Evolutionary conservation across 2,888 invertebrate species (phyloP).

Genomic region (Cerceris ruficornis): DNA sequence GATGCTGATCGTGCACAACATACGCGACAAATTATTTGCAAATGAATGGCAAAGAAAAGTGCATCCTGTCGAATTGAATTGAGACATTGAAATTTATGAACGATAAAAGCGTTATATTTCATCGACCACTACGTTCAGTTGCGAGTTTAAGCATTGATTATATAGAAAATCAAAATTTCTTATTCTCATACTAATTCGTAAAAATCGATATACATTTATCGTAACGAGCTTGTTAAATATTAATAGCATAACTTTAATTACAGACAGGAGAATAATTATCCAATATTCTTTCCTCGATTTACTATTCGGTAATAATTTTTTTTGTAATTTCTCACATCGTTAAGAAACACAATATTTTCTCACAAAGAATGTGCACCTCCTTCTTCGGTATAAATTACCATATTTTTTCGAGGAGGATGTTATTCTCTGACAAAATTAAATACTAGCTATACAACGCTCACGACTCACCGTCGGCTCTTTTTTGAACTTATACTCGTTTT

Average conservation of each 20-base stretch:
- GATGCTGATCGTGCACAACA: constrained; percentile 38
- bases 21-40: constrained; percentile 43
- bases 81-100: background rate
- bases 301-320: too few species aligned
- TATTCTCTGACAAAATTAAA: constrained; percentile 6
- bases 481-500: constrained; percentile 41
- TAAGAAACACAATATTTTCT: background rate
- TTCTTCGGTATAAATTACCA: background rate
- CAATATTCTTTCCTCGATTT: too few species aligned
- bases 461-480: constrained; percentile 5
- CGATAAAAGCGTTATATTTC: background rate
- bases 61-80: constrained; percentile 7
- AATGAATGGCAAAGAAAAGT: constrained; percentile 12
- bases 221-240: too few species aligned
- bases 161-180: too few species aligned
- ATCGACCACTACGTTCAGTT: too few species aligned
- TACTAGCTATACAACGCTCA: constrained; percentile 1
- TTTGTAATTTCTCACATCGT: background rate
- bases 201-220: too few species aligned
- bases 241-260: too few species aligned
- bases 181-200: too few species aligned
- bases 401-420: background rate
- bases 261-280: too few species aligned
- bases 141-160: too few species aligned
- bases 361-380: background rate